phyloP scores from a whole-genome alignment of 2,888 invertebrate genomes.

The Pimpla rufipes region DNA sequence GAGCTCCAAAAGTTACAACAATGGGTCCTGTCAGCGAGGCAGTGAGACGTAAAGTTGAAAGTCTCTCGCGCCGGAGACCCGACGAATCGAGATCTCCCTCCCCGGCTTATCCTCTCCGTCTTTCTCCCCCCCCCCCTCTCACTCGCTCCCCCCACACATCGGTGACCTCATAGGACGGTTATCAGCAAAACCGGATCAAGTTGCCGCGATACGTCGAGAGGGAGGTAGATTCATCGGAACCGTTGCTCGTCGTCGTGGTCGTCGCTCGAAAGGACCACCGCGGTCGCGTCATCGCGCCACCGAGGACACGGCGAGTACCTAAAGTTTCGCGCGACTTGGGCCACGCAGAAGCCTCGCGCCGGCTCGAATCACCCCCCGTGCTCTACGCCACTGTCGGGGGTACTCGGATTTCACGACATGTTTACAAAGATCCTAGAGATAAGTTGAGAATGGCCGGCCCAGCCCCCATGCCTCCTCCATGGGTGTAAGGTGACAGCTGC shows the following conservation, averaged over 20 bases:
- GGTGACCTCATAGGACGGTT: slow-evolving; percentile 32
- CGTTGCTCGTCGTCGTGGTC: slow-evolving; percentile 44
- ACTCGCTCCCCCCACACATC: not conserved
- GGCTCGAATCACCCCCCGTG: slow-evolving; percentile 76
- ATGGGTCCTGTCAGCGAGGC: slow-evolving; percentile 24
- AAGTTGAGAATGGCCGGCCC: slow-evolving; percentile 85
- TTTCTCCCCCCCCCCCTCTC: not conserved
- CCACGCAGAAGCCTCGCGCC: slow-evolving; percentile 47
- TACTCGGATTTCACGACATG: slow-evolving; percentile 86
- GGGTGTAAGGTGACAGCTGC: slow-evolving; percentile 85
- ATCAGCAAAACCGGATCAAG: slow-evolving; percentile 35
- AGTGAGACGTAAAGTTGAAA: slow-evolving; percentile 35
- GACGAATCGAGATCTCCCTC: not conserved
- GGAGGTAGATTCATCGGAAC: slow-evolving; percentile 21
- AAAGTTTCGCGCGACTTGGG: slow-evolving; percentile 6
- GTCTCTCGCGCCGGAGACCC: slow-evolving; percentile 3
- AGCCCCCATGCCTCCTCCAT: slow-evolving; percentile 78
- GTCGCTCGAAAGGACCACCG: slow-evolving; percentile 60
- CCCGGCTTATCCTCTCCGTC: too few relatives aligned
- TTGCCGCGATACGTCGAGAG: slow-evolving; percentile 25
- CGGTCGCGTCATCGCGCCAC: slow-evolving; percentile 51
- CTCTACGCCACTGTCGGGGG: slow-evolving; percentile 84
- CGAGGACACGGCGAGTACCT: slow-evolving; percentile 6
- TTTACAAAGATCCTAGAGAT: slow-evolving; percentile 86
- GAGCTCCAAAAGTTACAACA: not conserved